Base-by-base conservation (phyloP, 2,797 vertebrate genomes). In the Eupleurogrammus muticus region DNA sequence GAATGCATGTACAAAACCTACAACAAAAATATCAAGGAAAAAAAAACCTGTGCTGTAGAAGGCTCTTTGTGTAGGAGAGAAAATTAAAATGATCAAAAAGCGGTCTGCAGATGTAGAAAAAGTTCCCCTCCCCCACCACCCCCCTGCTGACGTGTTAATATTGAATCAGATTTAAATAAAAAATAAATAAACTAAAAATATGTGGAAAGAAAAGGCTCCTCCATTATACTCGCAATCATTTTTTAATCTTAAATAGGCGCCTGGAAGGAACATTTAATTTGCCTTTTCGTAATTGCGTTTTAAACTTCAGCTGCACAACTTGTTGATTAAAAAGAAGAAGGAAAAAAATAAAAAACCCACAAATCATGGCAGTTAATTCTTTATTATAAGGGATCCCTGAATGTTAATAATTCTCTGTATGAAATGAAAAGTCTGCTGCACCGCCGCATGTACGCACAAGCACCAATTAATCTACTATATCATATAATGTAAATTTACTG, bases 201-300 rank as follows among this genome's bases (percentile, higher is more conserved):
- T 36, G 12, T 76, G 60, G 73, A 80, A 69, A 80, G 81, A 82
- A 80, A 90, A 79, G 50, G 58, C 68, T 63, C 17, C 12, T 9
- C 60, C 46, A 76, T 90, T 87, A 85, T 66, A 66, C 75, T 66
- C 54, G 72, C 76, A 85, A 77, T 85, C 38, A 66, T 73, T 77
- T 84, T 89, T 88, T 72, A 79, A 87, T 91, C 78, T 69, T 70
- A 86, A 82, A 70, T 75, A 65, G 79, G 55, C 12, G 52, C 52
- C 73, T 71, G 83, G 80, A 81, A 89, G 81, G 85, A 90, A 90
- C 66, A 87, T 89, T 91, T 88, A 74, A 93, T 93, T 92, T 80
- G 48, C 79, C 76, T 78, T 63, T 69, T 73, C 28, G 75, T 89
- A 92, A 93, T 92, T 92, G 81, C 82, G 75, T 86, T 86, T 83